Evolutionary conservation across 2,797 vertebrate species (phyloP).

Genomic region (Leptoclinus maculatus): DNA sequence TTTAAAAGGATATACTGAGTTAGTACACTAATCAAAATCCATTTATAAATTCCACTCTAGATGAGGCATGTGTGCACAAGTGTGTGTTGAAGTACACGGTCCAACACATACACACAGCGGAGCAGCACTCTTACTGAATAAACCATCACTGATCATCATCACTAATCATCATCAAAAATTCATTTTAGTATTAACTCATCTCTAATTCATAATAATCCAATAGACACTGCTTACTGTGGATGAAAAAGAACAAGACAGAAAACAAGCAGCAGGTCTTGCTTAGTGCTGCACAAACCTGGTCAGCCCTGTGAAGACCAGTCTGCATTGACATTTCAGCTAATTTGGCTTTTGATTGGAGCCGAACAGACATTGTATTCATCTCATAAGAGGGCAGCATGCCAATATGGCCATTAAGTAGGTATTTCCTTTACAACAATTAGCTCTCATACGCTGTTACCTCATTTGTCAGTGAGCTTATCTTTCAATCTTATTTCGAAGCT

Average conservation of each 20-base stretch:
- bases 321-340: conserved; percentile 48
- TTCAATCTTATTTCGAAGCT: conserved; percentile 46
- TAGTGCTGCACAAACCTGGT: conserved; percentile 24
- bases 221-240: conserved; percentile 50
- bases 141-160: conserved; percentile 54
- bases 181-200: conserved; percentile 75
- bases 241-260: conserved; percentile 31
- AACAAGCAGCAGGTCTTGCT: conserved; percentile 32
- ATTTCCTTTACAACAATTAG: conserved; percentile 72
- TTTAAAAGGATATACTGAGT: conserved; percentile 35
- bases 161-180: conserved; percentile 56
- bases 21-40: conserved; percentile 34
- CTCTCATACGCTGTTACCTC: conserved; percentile 53
- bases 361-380: conserved; percentile 51
- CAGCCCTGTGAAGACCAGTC: conserved; percentile 42
- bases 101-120: conserved; percentile 18
- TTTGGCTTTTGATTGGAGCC: conserved; percentile 54
- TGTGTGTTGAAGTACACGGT: conserved; percentile 4
- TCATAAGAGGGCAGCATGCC: conserved; percentile 59
- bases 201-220: conserved; percentile 69
- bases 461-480: conserved; percentile 43
- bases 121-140: conserved; percentile 66
- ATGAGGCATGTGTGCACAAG: not conserved
- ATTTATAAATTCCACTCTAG: conserved; percentile 38
- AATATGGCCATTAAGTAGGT: conserved; percentile 65